phyloP scores from a whole-genome alignment of 2,888 invertebrate genomes.

The Sclerodermus sp. region DNA sequence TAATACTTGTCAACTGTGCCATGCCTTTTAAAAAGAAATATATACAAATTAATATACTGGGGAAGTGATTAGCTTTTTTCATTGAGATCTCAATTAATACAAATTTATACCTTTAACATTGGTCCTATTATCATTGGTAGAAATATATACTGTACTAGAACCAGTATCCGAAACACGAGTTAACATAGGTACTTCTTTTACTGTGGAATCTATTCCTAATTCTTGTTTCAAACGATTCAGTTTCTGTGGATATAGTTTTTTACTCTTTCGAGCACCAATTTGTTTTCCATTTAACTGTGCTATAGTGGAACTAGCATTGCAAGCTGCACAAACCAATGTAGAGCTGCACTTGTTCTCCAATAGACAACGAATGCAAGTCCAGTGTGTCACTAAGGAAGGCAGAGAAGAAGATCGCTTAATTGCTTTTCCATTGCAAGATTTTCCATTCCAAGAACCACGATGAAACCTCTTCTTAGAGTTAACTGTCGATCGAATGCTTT shows the following conservation, averaged over 20 bases:
- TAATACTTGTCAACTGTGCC: conserved; percentile 52
- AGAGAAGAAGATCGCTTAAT: conserved; percentile 46
- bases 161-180: conserved; percentile 41
- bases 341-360: conserved; percentile 68
- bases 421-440: conserved; percentile 20
- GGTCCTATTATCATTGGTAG: conserved; percentile 25
- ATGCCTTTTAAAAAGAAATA: conserved; percentile 32
- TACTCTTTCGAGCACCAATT: conserved; percentile 50
- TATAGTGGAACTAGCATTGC: conserved; percentile 63
- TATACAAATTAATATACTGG: background rate
- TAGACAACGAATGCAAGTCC: conserved; percentile 76
- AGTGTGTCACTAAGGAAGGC: conserved; percentile 54
- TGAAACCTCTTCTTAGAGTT: conserved; percentile 32
- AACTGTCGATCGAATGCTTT: conserved; percentile 10
- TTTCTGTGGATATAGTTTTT: conserved; percentile 41
- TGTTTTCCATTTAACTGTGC: conserved; percentile 45
- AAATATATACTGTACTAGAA: conserved; percentile 32
- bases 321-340: conserved; percentile 71
- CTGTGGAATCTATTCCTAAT: conserved; percentile 32
- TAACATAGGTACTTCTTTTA: conserved; percentile 34
- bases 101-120: conserved; percentile 24
- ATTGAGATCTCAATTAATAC: background rate
- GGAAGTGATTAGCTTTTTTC: background rate
- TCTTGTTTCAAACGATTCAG: conserved; percentile 38
- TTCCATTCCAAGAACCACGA: conserved; percentile 46